Evolutionary conservation across 2,888 invertebrate genomes (phyloP), one percentile per base, ranked within the genome.

Genomic region (Calephelis perditalis): DNA sequence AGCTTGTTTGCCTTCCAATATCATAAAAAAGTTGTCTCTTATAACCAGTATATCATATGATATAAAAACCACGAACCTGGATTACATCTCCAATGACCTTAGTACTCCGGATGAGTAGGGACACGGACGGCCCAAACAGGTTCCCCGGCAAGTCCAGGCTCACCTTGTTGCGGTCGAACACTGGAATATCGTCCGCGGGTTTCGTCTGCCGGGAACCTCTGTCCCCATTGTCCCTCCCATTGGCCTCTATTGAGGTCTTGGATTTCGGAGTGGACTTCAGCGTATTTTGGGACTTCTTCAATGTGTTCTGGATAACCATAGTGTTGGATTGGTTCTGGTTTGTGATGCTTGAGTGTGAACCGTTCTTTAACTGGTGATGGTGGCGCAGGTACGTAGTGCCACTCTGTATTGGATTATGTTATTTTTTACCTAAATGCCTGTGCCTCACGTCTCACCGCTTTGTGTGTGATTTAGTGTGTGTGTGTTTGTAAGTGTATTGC

Each of bases 111-210:
- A 94, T 94, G 68, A 95, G 87, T 57, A 94, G 85, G 62, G 92
- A 92, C 78, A 94, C 94, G 75, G 94, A 93, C 11, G 93, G 92
- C 58, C 94, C 94, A 80, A 95, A 93, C 70, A 94, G 85, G 75
- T 83, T 87, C 65, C 92, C 91, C 64, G 94, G 94, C 71, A 95
- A 81, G 69, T 94, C 93, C 77, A 95, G 86, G 72, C 93, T 92
- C 66, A 94, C 94, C 72, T 92, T 91, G 86, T 92, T 91, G 72
- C 93, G 87, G 79, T 92, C 93, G 84, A 93, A 93, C 68, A 85
- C 91, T 40, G 93, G 93, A 70, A 92, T 91, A 70, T 91, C 92
- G 77, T 92, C 92, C 37, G 87, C 86, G n/a, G 71, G 63, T 8
- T 87, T 84, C 26, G 91, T 84, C 60, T 88, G 81, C 61, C 72